phyloP scores from a whole-genome alignment of 2,888 invertebrate genomes.

The Dascillus cervinus region DNA sequence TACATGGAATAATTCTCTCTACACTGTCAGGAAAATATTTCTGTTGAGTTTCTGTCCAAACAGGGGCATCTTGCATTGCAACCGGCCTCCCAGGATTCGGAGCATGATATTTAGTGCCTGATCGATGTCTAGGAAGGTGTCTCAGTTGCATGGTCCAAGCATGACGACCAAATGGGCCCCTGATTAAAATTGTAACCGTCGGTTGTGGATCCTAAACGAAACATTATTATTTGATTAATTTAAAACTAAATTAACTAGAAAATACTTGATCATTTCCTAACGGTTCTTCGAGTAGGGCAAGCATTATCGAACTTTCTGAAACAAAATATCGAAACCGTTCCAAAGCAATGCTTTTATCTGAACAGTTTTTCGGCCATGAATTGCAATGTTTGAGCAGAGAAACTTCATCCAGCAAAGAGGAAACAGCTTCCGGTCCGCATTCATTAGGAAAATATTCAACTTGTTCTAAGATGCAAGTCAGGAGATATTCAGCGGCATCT shows the following conservation, averaged over 20 bases:
- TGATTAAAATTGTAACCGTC: conserved; percentile 78
- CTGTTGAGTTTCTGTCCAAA: conserved; percentile 60
- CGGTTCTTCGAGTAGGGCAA: conserved; percentile 87
- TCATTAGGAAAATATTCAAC: conserved; percentile 79
- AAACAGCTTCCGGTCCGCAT: conserved; percentile 75
- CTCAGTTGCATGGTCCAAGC: conserved; percentile 89
- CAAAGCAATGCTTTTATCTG: conserved; percentile 52
- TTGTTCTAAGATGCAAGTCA: conserved; percentile 87
- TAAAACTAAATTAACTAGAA: background rate
- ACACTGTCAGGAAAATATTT: conserved; percentile 75
- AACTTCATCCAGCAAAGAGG: conserved; percentile 83
- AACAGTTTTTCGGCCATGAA: conserved; percentile 47
- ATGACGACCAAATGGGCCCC: conserved; percentile 90
- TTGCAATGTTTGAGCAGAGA: conserved; percentile 71
- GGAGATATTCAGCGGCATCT: conserved; percentile 91
- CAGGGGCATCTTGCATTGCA: conserved; percentile 63
- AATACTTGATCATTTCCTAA: conserved; percentile 57
- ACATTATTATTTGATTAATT: background rate
- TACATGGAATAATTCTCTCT: conserved; percentile 69
- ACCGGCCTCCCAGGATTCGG: conserved; percentile 65
- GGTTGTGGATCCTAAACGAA: conserved; percentile 80
- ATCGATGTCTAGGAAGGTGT: conserved; percentile 78
- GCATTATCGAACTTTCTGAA: conserved; percentile 79
- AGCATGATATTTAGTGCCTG: conserved; percentile 56
- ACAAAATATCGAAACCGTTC: conserved; percentile 81